Evolutionary conservation across 2,113 vertebrate species (phyloP), one percentile per base, ranked within the genome.

Genomic region (Trogon surrucura): DNA sequence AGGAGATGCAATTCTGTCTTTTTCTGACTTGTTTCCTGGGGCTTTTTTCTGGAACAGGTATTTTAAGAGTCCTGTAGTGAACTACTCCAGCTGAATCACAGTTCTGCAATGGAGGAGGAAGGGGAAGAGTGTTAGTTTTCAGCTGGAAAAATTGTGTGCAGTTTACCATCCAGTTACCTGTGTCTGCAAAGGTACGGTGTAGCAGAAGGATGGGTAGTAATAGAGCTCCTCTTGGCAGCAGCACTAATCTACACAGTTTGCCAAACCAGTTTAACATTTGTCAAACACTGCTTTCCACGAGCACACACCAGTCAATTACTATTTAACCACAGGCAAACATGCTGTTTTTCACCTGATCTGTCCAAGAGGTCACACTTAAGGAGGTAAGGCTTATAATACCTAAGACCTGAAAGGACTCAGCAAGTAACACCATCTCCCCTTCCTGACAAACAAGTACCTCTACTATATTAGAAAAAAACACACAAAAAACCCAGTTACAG

Each of bases 81-180:
- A 21, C 32, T 73, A 44, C 10, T 62, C 19, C 62, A 80, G 23
- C 18, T 64, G 38, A 58, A 93, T 44, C 83, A 80, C 27, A 75
- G 12, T 77, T 80, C 38, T 81, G 13, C 50, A 57, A 60, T 80
- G 21, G 20, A 70, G 18, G 4, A 57, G 18, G 4, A 5, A 66
- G 19, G 6, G 9, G 15, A 75, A 73, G 20, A 65, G 27, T 2
- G 1, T 27, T 54, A 62, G 25, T 53, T 74, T 88, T 74, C 30
- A 62, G 36, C 30, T 58, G 25, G 26, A 69, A 2, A 21, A 92
- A 69, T 14, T 78, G 38, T 27, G 7, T 66, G 29, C 36, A 25
- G 34, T 32, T 65, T 44, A 51, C 45, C 9, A 18, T 17, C 23
- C 32, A 60, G 10, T 48, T 51, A 57, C n/a, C 25, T 0, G 0